Conservation (phyloP, 2,797 vertebrate species). For the Cryptoblepharus egeriae region DNA sequence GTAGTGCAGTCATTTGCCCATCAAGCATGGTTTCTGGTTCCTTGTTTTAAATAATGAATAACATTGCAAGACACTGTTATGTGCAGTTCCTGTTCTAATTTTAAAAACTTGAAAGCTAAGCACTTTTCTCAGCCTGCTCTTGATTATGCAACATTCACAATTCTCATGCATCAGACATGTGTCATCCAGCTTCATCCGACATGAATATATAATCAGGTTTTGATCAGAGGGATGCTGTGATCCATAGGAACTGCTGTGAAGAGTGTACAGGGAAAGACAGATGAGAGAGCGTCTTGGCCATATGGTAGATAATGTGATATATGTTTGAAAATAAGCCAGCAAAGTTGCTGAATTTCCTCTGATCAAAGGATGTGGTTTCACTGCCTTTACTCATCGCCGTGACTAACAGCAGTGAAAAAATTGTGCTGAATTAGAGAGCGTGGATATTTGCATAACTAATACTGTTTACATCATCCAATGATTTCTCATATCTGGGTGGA, state of each 20-base stretch:
- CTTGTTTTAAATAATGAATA: constrained; percentile 28
- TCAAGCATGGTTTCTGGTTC: neutral
- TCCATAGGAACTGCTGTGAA: neutral
- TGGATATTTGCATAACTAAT: neutral
- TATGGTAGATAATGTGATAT: neutral
- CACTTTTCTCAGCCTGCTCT: neutral
- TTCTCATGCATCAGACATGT: neutral
- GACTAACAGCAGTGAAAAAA: neutral
- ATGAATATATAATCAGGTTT: neutral
- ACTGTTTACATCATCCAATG: neutral
- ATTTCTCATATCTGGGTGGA: no score
- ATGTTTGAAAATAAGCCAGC: neutral
- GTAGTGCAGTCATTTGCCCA: neutral
- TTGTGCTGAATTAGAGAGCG: neutral
- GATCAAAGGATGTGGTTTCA: neutral
- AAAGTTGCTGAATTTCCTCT: neutral
- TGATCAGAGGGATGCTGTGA: neutral
- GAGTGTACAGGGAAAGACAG: neutral
- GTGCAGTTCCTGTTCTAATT: neutral
- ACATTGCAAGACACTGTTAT: constrained; percentile 6
- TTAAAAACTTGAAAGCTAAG: constrained; percentile 21
- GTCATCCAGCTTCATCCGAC: neutral
- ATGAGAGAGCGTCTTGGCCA: no score
- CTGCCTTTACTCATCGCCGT: neutral
- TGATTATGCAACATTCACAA: constrained; percentile 21